Conservation (phyloP, 2,797 vertebrate genomes). For the Mormyrops boulengeri region DNA sequence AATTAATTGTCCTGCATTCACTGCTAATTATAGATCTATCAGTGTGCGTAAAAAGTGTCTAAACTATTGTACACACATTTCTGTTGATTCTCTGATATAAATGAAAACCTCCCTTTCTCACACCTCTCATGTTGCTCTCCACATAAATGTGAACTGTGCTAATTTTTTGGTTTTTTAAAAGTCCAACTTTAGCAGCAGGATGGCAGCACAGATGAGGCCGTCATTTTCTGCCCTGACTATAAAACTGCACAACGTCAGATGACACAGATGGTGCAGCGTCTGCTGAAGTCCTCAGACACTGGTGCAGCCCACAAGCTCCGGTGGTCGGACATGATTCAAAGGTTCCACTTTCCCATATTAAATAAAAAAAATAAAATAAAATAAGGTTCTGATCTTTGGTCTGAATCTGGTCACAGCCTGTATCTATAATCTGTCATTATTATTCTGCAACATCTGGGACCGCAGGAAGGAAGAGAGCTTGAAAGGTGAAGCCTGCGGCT, state of each 20-base stretch:
- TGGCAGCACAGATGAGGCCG: neutral
- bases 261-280: neutral
- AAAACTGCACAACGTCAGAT: neutral
- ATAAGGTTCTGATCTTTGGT: neutral
- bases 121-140: neutral
- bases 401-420: neutral
- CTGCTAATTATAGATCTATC: neutral
- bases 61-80: neutral
- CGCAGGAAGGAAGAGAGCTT: neutral
- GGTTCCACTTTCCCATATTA: neutral
- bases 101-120: neutral
- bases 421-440: neutral
- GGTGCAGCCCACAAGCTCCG: neutral
- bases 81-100: neutral
- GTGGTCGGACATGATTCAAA: conserved; percentile 1
- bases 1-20: neutral
- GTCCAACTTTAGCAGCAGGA: neutral
- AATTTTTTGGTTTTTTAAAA: neutral
- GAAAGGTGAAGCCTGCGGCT: neutral
- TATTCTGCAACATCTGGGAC: conserved; percentile 6
- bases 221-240: conserved; percentile 5
- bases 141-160: neutral
- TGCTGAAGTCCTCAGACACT: neutral
- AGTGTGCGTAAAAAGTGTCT: neutral
- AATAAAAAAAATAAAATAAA: neutral